Evolutionary conservation across 2,113 vertebrate species (phyloP), one percentile per base, ranked within the genome.

Genomic region (Microcebus lehilahytsara): DNA sequence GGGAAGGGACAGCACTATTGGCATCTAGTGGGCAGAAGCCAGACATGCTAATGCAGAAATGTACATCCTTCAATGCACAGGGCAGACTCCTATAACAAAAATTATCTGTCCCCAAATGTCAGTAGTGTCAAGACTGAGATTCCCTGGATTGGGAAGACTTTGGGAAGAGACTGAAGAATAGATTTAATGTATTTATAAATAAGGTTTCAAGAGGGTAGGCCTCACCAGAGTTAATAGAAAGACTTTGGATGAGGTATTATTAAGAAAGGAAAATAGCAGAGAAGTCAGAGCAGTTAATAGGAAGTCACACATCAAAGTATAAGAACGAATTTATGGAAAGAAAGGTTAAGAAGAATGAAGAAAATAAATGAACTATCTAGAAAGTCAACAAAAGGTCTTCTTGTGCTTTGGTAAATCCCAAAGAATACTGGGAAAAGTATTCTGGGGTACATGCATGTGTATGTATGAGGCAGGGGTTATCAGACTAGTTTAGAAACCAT

Each of bases 351-450:
- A 79, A 74, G 30, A 86, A 86, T 92, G 32, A 89, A 32, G 51
- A 92, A 95, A 97, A 93, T 51, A 74, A 85, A 64, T 53, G 27
- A 81, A 89, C 7, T 16, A 72, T 80, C 30, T 81, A 58, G 62
- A 71, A 93, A 93, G 12, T 49, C 14, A 74, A 40, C 58, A 92
- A 85, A 58, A 30, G 5, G 11, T 85, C 46, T 46, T 84, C 2
- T 42, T 83, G 34, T 95, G n/a, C 9, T 46, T 46, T 49, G 6
- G 16, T 62, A 19, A 34, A 49, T 40, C 32, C 25, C 72, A 83
- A 23, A 88, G 32, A 69, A 81, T 40, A 58, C 0, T 49, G 51
- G 22, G 27, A 77, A 93, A 85, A 81, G 40, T 9, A 42, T 42
- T 42, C 13, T 86, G 20, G 1, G 34, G 14, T 9, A 32, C 9